A percentile compares a stretch with the other conserved stretches of the same genome.
phyloP scores from a whole-genome alignment of 2,113 vertebrate species.

The Seriola dumerili region DNA sequence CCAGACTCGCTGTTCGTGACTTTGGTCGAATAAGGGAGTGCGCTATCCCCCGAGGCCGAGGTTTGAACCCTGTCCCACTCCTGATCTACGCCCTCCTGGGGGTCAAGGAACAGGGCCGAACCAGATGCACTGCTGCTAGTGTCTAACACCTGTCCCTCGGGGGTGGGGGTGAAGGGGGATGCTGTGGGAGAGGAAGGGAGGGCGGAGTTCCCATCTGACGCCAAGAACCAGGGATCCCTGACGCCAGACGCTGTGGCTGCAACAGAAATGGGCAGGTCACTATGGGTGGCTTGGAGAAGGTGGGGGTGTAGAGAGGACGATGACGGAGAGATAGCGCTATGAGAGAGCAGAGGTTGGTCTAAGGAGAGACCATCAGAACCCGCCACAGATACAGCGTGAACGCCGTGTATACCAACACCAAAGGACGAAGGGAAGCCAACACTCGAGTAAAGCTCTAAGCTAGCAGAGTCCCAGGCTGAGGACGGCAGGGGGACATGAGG shows the following conservation, averaged over 20 bases:
- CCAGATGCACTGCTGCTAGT: conserved; percentile 85
- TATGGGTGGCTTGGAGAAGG: conserved; percentile 72
- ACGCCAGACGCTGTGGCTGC: conserved; percentile 75
- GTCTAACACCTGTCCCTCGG: conserved; percentile 77
- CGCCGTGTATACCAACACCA: conserved; percentile 71
- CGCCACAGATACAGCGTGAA: conserved; percentile 61
- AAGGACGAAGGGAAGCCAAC: conserved; percentile 69
- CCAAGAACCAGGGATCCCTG: conserved; percentile 73
- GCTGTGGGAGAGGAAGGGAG: conserved; percentile 63
- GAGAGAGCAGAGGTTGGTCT: conserved; percentile 71
- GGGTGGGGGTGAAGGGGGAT: conserved; percentile 46
- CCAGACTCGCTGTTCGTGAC: conserved; percentile 25
- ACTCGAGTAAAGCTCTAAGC: conserved; percentile 57
- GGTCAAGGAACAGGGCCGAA: conserved; percentile 85
- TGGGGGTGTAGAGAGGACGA: conserved; percentile 72
- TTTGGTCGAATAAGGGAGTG: conserved; percentile 27
- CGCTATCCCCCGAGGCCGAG: conserved; percentile 79
- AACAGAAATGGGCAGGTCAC: conserved; percentile 84
- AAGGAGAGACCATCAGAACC: conserved; percentile 59
- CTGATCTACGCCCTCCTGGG: conserved; percentile 86
- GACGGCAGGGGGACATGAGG: conserved; percentile 60
- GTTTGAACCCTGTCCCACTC: conserved; percentile 82
- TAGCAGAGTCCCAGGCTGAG: conserved; percentile 54
- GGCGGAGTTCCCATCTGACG: conserved; percentile 71
- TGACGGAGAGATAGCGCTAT: conserved; percentile 49